Evolutionary conservation across 1,140 invertebrate species (phyloP).

Genomic region (Zaprionus davidi): DNA sequence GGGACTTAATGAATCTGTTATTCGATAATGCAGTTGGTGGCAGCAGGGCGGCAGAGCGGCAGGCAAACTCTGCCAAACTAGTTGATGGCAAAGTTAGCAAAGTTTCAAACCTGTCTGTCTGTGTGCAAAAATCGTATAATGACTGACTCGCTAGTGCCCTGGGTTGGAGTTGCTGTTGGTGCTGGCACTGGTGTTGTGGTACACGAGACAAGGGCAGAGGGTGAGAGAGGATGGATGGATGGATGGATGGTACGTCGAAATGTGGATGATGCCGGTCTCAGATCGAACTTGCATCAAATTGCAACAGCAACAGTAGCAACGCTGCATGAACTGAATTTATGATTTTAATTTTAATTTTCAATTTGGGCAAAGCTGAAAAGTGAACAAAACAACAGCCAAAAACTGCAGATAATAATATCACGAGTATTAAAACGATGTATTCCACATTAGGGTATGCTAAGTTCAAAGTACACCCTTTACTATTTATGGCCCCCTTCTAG

Average conservation of each 20-base stretch:
- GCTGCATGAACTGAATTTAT: conserved; percentile 8
- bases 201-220: background rate
- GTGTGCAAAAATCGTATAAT: conserved; percentile 45
- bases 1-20: conserved; percentile 76
- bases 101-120: conserved; percentile 69
- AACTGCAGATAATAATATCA: background rate
- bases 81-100: conserved; percentile 64
- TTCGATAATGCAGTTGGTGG: conserved; percentile 66
- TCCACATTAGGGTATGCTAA: too few species aligned
- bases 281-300: conserved; percentile 62
- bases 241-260: background rate
- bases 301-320: conserved; percentile 3
- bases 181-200: background rate
- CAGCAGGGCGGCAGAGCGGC: conserved; percentile 31
- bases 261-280: conserved; percentile 20
- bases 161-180: background rate
- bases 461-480: too few species aligned
- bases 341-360: conserved; percentile 18
- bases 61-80: conserved; percentile 38
- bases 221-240: background rate
- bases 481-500: too few species aligned
- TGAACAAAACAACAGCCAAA: background rate
- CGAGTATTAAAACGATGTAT: too few species aligned
- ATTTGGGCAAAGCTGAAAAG: background rate
- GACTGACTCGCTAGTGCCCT: conserved; percentile 35